Evolutionary conservation across 2,888 invertebrate genomes (phyloP), one percentile per base, ranked within the genome.

Genomic region (Caenorhabditis macrosperma): DNA sequence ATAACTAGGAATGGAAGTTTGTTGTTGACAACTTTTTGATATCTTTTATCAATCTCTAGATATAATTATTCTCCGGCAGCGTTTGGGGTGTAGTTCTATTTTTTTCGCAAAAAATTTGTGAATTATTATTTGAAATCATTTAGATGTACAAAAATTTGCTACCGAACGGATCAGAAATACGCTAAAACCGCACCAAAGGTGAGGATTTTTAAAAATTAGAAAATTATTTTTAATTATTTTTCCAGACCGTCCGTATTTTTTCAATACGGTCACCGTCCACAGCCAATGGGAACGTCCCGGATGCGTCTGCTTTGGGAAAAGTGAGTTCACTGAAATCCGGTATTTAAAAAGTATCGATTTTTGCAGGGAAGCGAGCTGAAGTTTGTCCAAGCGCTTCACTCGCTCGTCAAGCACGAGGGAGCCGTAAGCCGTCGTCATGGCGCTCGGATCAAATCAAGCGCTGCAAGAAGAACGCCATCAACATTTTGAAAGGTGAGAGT

Each of bases 211-310:
- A 24, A 15, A 46, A 28, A 28, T 26, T n/a, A n/a, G n/a, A n/a
- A n/a, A 44, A 24, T 20, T 33, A 48, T 48, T 48, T 48, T 24
- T 24, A 12, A 2, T 12, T 3, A 28, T 10, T 30, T 52, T 90
- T 91, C 38, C 88, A 96, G 97, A 96, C 71, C 95, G 96, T 92
- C 94, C 94, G 68, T 99, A 99, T 91, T 99, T 95, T 91, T 93
- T 98, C 85, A 98, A 99, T 91, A 93, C 95, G 84, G 95, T 95
- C 92, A 97, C 97, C 52, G 98, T 97, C 92, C 96, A 97, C 91
- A 96, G 96, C 68, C 98, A 98, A 91, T 99, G 98, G 98, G 96
- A 97, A 87, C 93, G 94, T n/a, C 28, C 98, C 99, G 0, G 95
- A 95, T 52, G 94, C 94, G 72, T 94, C 95, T 3, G 96, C 95